Conservation (phyloP, 2,888 invertebrate species). For the Petrophora chlorosata region DNA sequence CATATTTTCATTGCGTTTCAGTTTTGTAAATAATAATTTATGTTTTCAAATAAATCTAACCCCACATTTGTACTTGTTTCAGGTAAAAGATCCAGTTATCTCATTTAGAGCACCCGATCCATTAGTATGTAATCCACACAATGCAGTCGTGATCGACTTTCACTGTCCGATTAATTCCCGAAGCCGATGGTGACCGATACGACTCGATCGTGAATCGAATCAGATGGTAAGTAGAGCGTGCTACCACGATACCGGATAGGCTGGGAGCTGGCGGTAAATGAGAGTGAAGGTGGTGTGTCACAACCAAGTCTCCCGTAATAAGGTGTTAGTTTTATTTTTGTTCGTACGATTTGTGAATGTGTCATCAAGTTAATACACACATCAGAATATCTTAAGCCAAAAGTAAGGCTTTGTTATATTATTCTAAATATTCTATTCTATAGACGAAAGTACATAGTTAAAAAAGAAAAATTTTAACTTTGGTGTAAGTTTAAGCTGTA, state of each 20-base stretch:
- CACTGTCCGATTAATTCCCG: constrained; percentile 57
- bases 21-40: too few species aligned
- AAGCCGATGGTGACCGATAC: constrained; percentile 46
- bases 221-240: constrained; percentile 54
- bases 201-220: constrained; percentile 57
- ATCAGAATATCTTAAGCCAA: too few species aligned
- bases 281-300: background rate
- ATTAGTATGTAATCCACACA: constrained; percentile 16
- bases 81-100: constrained; percentile 19
- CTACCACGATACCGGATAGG: constrained; percentile 4
- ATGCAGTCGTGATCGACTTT: constrained; percentile 49
- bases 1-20: too few species aligned
- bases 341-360: too few species aligned
- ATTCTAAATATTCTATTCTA: too few species aligned
- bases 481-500: too few species aligned
- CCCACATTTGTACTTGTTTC: constrained; percentile 9
- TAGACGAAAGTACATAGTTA: too few species aligned
- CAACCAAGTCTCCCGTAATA: too few species aligned
- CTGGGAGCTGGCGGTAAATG: background rate
- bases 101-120: constrained; percentile 4
- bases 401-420: too few species aligned
- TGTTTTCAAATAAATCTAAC: background rate
- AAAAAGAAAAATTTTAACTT: too few species aligned
- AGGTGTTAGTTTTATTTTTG: too few species aligned
- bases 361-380: too few species aligned